Percentiles rank a stretch among this genome's conserved stretches.
Conservation (phyloP, 2,797 vertebrate genomes). For the Rhodeus uyekii region DNA sequence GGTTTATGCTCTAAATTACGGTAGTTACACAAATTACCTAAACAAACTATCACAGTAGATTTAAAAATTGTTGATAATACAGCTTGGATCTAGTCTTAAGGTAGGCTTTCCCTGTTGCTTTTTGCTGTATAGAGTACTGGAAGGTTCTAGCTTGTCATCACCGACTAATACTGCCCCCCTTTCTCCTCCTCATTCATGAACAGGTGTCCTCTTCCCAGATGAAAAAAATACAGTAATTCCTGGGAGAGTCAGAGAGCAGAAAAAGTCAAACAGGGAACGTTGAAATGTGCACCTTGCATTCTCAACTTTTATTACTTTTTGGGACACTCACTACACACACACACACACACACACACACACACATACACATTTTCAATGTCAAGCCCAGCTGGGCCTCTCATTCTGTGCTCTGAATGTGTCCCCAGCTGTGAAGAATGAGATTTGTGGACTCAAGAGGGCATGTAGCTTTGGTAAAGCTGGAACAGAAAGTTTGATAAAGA, state of each 20-base stretch:
- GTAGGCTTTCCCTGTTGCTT: neutral
- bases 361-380: constrained; percentile 12
- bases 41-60: neutral
- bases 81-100: neutral
- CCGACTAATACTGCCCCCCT: neutral
- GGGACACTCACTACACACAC: constrained; percentile 1
- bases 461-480: constrained; percentile 20
- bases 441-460: constrained; percentile 32
- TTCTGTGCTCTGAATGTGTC: constrained; percentile 41
- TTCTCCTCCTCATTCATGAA: constrained; percentile 35
- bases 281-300: neutral
- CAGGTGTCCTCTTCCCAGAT: constrained; percentile 55
- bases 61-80: neutral
- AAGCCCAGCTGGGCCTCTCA: constrained; percentile 39
- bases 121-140: neutral
- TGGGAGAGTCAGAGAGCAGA: constrained; percentile 3
- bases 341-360: neutral
- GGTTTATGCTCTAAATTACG: too few relatives aligned
- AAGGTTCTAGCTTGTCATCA: constrained; percentile 30
- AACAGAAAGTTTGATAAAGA: constrained; percentile 36
- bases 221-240: constrained; percentile 23
- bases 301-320: constrained; percentile 35
- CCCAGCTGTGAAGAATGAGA: constrained; percentile 42
- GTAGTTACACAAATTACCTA: neutral
- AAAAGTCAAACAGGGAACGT: neutral